These are phyloP conservation scores for Cyphomyrmex costatus DNA, from an alignment of 1,140 invertebrate species.

Conservation along the genomic window DNA sequence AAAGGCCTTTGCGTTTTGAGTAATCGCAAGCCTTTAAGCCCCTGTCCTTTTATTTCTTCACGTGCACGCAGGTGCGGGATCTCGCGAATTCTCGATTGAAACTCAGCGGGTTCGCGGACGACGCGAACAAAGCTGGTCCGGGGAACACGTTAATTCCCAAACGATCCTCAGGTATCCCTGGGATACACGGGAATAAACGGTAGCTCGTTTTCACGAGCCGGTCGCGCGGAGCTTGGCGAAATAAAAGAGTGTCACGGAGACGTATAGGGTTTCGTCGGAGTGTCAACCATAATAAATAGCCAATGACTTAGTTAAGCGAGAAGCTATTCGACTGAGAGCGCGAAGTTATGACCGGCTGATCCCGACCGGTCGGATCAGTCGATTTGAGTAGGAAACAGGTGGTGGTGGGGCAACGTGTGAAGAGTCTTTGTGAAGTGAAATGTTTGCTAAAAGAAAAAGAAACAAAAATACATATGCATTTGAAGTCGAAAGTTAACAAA, in stretches of 20 bases:
- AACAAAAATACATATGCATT: not conserved
- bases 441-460: not conserved
- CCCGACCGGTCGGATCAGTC: slow-evolving; percentile 50
- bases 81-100: slow-evolving; percentile 58
- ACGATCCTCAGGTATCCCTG: slow-evolving; percentile 42
- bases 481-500: not conserved
- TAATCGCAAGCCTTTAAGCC: slow-evolving; percentile 43
- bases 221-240: slow-evolving; percentile 42
- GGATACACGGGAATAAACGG: slow-evolving; percentile 64
- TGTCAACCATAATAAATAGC: slow-evolving; percentile 82
- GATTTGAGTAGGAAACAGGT: slow-evolving; percentile 43
- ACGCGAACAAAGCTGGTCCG: slow-evolving; percentile 52
- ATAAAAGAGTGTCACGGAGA: slow-evolving; percentile 62
- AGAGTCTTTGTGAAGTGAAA: slow-evolving; percentile 12
- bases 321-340: slow-evolving; percentile 65
- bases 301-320: slow-evolving; percentile 81
- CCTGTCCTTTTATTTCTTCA: slow-evolving; percentile 36
- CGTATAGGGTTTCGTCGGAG: slow-evolving; percentile 67
- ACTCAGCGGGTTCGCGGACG: slow-evolving; percentile 61
- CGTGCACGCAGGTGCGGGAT: slow-evolving; percentile 38
- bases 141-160: slow-evolving; percentile 52
- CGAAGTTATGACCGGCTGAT: slow-evolving; percentile 68
- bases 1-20: slow-evolving; percentile 32
- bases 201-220: slow-evolving; percentile 67
- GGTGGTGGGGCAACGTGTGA: slow-evolving; percentile 31